Evolutionary conservation across 1,140 invertebrate genomes (phyloP).

Genomic region (Harlomillsia oculata): DNA sequence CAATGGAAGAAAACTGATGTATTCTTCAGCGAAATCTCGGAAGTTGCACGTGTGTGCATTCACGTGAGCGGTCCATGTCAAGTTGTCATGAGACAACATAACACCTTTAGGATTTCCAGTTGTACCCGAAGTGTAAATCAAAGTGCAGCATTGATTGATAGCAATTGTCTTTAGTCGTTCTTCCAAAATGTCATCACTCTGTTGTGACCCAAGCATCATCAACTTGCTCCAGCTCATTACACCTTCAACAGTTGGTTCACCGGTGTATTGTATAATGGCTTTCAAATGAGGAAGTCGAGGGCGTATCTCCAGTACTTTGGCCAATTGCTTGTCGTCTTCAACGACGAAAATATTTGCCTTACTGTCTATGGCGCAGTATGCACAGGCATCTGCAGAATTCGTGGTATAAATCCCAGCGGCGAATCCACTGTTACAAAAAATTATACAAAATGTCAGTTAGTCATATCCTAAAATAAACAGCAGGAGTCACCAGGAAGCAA

Average conservation of each 20-base stretch:
- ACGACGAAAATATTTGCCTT: conserved; percentile 76
- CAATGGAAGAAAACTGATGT: conserved; percentile 73
- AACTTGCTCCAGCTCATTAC: conserved; percentile 61
- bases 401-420: conserved; percentile 86
- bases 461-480: background rate
- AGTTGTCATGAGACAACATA: conserved; percentile 69
- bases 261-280: conserved; percentile 76
- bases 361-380: conserved; percentile 62
- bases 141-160: conserved; percentile 78
- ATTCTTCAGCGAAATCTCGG: conserved; percentile 46
- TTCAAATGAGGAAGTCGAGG: conserved; percentile 63
- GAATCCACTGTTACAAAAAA: conserved; percentile 55
- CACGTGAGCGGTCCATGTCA: conserved; percentile 53
- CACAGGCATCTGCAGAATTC: conserved; percentile 73
- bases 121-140: conserved; percentile 88
- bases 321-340: conserved; percentile 75
- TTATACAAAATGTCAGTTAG: background rate
- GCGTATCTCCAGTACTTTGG: conserved; percentile 68
- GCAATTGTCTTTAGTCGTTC: conserved; percentile 58
- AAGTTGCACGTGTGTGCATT: conserved; percentile 40
- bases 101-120: conserved; percentile 83
- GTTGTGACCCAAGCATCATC: conserved; percentile 59
- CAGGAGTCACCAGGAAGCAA: no score
- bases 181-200: conserved; percentile 61
- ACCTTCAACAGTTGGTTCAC: conserved; percentile 45